phyloP scores from a whole-genome alignment of 1,140 invertebrate genomes.

The Calliopsis andreniformis region DNA sequence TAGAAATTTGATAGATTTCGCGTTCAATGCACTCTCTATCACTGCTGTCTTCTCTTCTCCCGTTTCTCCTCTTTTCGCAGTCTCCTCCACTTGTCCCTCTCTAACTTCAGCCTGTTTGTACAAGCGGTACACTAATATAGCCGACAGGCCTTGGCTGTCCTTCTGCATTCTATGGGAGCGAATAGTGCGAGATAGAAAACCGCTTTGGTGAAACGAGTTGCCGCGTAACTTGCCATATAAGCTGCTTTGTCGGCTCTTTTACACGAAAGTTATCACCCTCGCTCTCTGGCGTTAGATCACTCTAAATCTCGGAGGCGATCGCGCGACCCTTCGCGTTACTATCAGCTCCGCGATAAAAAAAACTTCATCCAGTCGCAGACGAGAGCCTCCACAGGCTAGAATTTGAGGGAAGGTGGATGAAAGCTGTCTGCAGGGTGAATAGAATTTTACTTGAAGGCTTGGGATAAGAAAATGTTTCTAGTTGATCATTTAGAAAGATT shows the following conservation, averaged over 20 bases:
- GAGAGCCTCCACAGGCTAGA: no score
- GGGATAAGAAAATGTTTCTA: no score
- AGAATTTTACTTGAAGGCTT: no score
- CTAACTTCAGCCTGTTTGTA: conserved; percentile 45
- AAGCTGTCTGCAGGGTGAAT: no score
- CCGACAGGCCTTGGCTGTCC: conserved; percentile 33
- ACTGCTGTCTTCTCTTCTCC: not conserved
- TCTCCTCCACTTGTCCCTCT: not conserved
- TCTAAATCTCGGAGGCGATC: conserved; percentile 23
- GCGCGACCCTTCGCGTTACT: not conserved
- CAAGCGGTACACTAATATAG: conserved; percentile 42
- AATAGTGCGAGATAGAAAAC: conserved; percentile 59
- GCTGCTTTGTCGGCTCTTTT: conserved; percentile 64
- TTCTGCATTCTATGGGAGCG: conserved; percentile 37
- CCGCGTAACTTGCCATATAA: conserved; percentile 67
- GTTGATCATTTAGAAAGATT: no score
- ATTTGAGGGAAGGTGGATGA: not conserved
- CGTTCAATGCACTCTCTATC: no score
- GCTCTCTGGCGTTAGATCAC: conserved; percentile 37
- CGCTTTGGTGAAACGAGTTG: conserved; percentile 61
- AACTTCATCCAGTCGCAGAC: not conserved
- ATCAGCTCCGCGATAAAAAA: not conserved
- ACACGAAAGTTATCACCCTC: conserved; percentile 47
- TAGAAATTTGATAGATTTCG: conserved; percentile 10
- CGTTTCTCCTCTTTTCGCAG: not conserved